Evolutionary conservation across 2,888 invertebrate genomes (phyloP), one percentile per base, ranked within the genome.

Genomic region (Eurytoma californica): DNA sequence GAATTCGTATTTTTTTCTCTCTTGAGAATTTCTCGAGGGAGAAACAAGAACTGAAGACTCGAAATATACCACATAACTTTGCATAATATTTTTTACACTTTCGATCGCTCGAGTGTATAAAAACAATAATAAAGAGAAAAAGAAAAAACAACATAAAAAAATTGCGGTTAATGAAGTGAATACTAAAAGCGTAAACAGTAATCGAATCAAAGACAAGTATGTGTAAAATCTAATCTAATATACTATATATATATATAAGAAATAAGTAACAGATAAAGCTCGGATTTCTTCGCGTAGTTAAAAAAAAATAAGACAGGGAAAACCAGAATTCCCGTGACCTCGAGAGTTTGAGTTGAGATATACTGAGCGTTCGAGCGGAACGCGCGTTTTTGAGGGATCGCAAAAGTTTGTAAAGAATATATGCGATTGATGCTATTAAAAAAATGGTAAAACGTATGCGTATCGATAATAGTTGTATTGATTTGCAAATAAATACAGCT

Each of bases 401-500:
- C 49, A 74, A 72, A 65, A 58, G 55, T 51, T 63, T 51, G 72
- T 72, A 61, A 72, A 63, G 63, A 69, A 47, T 53, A 74, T 79
- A 66, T 70, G 79, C 77, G 77, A 77, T 65, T 57, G 65, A 73
- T 24, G 61, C 69, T 9, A 63, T 63, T 49, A 58, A 76, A 76
- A 76, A 72, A 72, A 72, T 66, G 47, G 30, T 67, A 72, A 70
- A 80, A 80, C 67, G 61, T 61, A 75, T 78, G 49, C 74, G 72
- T 77, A 66, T 79, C 76, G 69, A 81, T 79, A 73, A 79, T 70
- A 81, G 55, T 81, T 81, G 79, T 77, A 80, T 82, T 80, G 58
- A 68, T 76, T 76, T 78, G 77, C 68, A 79, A 82, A 79, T 82
- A 80, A 82, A 80, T 82, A 82, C 79, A 82, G 74, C 65, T 80